Base-by-base conservation (phyloP, 2,113 vertebrate species). In the Hippoglossus stenolepis region DNA sequence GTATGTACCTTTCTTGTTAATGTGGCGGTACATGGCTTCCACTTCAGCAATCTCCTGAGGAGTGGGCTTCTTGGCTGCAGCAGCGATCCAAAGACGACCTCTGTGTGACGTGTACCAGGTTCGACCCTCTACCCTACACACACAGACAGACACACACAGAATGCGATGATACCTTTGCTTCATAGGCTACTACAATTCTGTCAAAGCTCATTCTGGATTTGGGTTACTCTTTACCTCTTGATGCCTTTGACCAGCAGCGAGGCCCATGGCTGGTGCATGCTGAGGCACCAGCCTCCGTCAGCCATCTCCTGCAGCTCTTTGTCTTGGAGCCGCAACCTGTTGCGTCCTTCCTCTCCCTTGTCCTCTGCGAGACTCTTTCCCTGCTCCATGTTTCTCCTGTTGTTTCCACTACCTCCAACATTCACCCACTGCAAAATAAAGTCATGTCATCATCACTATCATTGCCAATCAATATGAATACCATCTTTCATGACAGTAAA, bases 231-330 rank as follows among this genome's bases (percentile, higher is more conserved):
- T 64, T 63, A 94, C 98, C 95, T 96, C 95, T 99, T 99, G 87
- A 98, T 94, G 73, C 98, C 97, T 83, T 88, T 95, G 40, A 97
- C 77, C 3, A 99, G 96, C 67, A 99, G 89, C 2, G 97, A 97
- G 59, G 98, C 98, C 98, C 98, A 99, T 0, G 98, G 98, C 62
- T 99, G 98, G 92, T 99, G 98, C 95, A 99, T 92, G 92, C 97
- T 98, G 83, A 99, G 96, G 87, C 98, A 99, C 97, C 96, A 97
- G 63, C 98, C 98, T 0, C 93, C 95, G 26, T 99, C 98, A 0
- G 96, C 93, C 82, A 99, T 98, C 92, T 99, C 97, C 84, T 97
- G 97, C 85, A 99, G 92, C 91, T 99, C 97, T 47, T 94, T 93
- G 79, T 99, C 97, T 89, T 99, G 98, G 24, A 99, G 95, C 20